These are phyloP conservation scores for Lithophane leautieri DNA, from an alignment of 2,888 invertebrate species.

Conservation along the genomic window DNA sequence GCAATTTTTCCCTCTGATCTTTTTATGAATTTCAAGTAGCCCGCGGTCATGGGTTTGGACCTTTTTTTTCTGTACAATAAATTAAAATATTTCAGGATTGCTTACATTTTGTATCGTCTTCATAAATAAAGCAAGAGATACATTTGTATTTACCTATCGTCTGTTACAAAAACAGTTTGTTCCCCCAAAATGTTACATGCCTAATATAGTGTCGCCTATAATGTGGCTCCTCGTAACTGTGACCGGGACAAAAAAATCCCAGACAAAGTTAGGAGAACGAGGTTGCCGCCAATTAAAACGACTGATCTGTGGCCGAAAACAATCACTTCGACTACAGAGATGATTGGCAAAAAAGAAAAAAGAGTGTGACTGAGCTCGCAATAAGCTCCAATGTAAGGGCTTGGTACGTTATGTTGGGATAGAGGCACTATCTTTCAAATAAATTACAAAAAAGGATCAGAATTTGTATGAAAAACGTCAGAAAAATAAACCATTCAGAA, in stretches of 20 bases:
- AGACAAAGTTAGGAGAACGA: slow-evolving; percentile 18
- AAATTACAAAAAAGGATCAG: neutral
- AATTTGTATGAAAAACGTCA: neutral
- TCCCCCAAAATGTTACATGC: too few relatives aligned
- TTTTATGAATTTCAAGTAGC: slow-evolving; percentile 78
- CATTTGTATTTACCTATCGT: too few relatives aligned
- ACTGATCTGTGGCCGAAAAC: slow-evolving; percentile 29
- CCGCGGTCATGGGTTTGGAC: slow-evolving; percentile 53
- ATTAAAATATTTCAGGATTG: slow-evolving; percentile 55
- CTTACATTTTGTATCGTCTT: neutral
- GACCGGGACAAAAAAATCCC: neutral
- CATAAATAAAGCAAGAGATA: neutral
- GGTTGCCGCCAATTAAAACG: slow-evolving; percentile 34
- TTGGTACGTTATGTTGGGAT: neutral
- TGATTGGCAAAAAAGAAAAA: slow-evolving; percentile 30
- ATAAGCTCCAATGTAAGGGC: slow-evolving; percentile 1
- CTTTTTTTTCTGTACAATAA: slow-evolving; percentile 39
- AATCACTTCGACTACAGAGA: slow-evolving; percentile 30
- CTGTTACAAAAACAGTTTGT: too few relatives aligned
- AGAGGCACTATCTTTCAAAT: neutral
- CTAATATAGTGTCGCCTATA: neutral
- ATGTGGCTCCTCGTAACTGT: neutral
- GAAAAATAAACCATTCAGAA: neutral
- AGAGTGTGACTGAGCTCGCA: neutral
- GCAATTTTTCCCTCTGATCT: slow-evolving; percentile 74